These are phyloP conservation scores for Mastigias papua DNA, from an alignment of 30 jellyfish, hydroid and myxozoan genomes.

Conservation along the genomic window DNA sequence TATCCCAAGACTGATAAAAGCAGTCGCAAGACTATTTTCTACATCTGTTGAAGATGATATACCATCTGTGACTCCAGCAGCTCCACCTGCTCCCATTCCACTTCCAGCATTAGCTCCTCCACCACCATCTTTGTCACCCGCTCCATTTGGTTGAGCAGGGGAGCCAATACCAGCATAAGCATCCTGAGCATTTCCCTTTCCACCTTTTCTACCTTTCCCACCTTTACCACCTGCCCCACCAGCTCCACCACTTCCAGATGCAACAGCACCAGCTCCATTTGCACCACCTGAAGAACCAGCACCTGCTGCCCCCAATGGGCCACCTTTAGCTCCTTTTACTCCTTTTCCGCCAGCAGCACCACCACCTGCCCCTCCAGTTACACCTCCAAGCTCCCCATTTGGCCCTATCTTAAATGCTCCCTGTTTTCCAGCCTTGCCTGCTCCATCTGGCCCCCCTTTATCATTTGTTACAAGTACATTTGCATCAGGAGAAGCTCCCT, in stretches of 20 bases:
- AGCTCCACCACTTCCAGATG: constrained; percentile 73
- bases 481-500: constrained; percentile 73
- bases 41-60: constrained; percentile 75
- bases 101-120: constrained; percentile 78
- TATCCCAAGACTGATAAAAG: constrained; percentile 64
- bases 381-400: constrained; percentile 70
- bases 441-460: constrained; percentile 25
- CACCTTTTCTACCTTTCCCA: constrained; percentile 53
- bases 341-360: constrained; percentile 26
- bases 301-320: constrained; percentile 69
- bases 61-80: constrained; percentile 77
- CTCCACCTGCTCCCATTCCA: constrained; percentile 82
- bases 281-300: constrained; percentile 63
- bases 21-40: constrained; percentile 66
- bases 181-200: constrained; percentile 45
- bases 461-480: constrained; percentile 51
- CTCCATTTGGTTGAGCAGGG: constrained; percentile 71
- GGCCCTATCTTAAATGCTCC: constrained; percentile 64
- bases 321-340: constrained; percentile 44
- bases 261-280: constrained; percentile 38
- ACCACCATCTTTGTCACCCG: constrained; percentile 51
- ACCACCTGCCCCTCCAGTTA: constrained; percentile 37
- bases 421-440: constrained; percentile 17
- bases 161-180: constrained; percentile 79
- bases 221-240: constrained; percentile 75